Base-by-base conservation (phyloP, 2,888 invertebrate genomes). In the Drosophila affinis region DNA sequence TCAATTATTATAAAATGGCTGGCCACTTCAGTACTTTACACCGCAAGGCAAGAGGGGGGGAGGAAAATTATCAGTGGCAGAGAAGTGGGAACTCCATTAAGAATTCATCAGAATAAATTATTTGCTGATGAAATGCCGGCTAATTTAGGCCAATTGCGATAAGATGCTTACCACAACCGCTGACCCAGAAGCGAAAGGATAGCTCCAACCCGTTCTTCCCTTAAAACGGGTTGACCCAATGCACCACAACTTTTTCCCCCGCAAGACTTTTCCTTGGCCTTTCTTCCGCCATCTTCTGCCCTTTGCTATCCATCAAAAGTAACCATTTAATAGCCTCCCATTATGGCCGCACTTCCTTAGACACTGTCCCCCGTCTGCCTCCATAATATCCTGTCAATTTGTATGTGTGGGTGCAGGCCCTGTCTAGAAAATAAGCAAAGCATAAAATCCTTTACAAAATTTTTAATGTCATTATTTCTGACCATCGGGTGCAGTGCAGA, bases 81-180 rank as follows among this genome's bases (percentile, higher is more conserved):
- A 14, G 6, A 6, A 14, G 39, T 14, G 1, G 2, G 29, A 39
- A 21, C 34, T 67, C 57, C 56, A 65, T 65, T 67, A 65, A 51
- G 57, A 65, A 67, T 65, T 44, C 18, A 65, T 67, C 17, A 34
- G 27, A 34, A 7, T 64, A 51, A 67, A 24, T 65, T 34, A 27
- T 65, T 65, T 51, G 21, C 45, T 32, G 14, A 46, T 12, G 39
- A 49, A 21, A 46, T 9, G 44, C 34, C 45, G 10, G 17, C 18
- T 51, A 57, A 65, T 67, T 67, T 56, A 49, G 34, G 29, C 3
- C 9, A 18, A 34, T 39, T 39, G 39, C 27, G 65, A 34, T 64
- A 45, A 64, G 57, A 56, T 65, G 65, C 45, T 57, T 34, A 27
- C 24, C 3, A 48, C 65, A 45, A 51, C 45, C 18, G 34, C 44